phyloP scores from a whole-genome alignment of 1,140 invertebrate species.

The Coboldia fuscipes region DNA sequence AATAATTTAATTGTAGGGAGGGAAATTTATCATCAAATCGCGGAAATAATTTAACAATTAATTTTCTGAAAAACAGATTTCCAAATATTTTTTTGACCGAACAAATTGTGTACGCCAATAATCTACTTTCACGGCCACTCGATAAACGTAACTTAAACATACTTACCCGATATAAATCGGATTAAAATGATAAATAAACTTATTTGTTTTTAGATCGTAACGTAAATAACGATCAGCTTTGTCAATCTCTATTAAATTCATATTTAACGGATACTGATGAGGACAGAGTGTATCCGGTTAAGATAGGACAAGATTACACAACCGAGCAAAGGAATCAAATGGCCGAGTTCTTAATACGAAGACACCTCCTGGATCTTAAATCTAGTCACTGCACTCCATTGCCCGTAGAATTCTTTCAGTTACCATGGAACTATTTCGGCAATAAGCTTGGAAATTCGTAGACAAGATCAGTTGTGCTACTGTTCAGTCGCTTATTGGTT shows the following conservation, averaged over 20 bases:
- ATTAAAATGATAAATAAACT: slow-evolving; percentile 11
- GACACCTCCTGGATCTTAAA: slow-evolving; percentile 68
- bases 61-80: slow-evolving; percentile 53
- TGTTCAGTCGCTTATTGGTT: too few relatives aligned
- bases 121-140: slow-evolving; percentile 12
- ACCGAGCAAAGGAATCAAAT: slow-evolving; percentile 28
- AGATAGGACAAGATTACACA: slow-evolving; percentile 31
- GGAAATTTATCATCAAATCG: slow-evolving; percentile 57
- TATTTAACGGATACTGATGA: slow-evolving; percentile 30
- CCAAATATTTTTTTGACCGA: slow-evolving; percentile 38
- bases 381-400: slow-evolving; percentile 73
- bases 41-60: slow-evolving; percentile 60
- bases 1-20: slow-evolving; percentile 21
- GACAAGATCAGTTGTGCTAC: too few relatives aligned
- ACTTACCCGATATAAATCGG: too few relatives aligned
- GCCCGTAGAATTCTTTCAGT: slow-evolving; percentile 39
- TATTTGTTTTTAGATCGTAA: slow-evolving; percentile 18
- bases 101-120: slow-evolving; percentile 18
- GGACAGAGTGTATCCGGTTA: slow-evolving; percentile 35
- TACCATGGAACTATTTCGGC: slow-evolving; percentile 30
- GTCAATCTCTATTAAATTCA: slow-evolving; percentile 27
- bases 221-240: slow-evolving; percentile 19
- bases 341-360: slow-evolving; percentile 37
- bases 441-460: too few relatives aligned
- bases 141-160: slow-evolving; percentile 7